A percentile compares a stretch with the other conserved stretches of the same genome.
phyloP scores from a whole-genome alignment of 2,888 invertebrate species.

The Leucophora obtusa region DNA sequence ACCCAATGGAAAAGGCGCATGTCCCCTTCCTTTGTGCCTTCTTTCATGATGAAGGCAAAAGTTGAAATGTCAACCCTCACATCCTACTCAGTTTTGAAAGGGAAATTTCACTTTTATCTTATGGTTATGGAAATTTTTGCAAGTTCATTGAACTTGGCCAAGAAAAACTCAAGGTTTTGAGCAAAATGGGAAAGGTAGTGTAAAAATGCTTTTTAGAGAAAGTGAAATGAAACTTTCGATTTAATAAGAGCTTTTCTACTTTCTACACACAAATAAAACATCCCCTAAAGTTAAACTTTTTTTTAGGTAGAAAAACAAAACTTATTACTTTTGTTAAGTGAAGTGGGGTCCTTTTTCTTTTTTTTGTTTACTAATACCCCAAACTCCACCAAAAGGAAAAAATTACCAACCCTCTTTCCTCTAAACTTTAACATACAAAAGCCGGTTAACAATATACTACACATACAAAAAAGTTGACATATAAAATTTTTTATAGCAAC shows the following conservation, averaged over 20 bases:
- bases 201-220: slow-evolving; percentile 30
- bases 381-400: background rate
- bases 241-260: slow-evolving; percentile 24
- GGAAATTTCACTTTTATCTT: slow-evolving; percentile 53
- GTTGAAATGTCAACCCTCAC: slow-evolving; percentile 31
- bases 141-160: slow-evolving; percentile 60
- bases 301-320: background rate
- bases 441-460: slow-evolving; percentile 2
- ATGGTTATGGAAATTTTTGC: slow-evolving; percentile 47
- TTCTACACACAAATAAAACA: slow-evolving; percentile 1
- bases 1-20: slow-evolving; percentile 43
- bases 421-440: background rate
- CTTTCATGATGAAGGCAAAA: slow-evolving; percentile 17
- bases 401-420: slow-evolving; percentile 2
- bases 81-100: slow-evolving; percentile 13
- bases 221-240: slow-evolving; percentile 3
- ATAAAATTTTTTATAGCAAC: slow-evolving; percentile 3
- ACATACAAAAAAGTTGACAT: slow-evolving; percentile 7
- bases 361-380: background rate
- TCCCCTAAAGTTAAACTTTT: background rate
- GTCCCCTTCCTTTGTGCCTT: slow-evolving; percentile 13
- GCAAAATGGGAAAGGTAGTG: background rate
- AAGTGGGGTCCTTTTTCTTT: background rate
- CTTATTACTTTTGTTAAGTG: background rate
- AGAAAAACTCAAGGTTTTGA: slow-evolving; percentile 54